Percentiles rank a stretch among this genome's conserved stretches.
These are phyloP conservation scores for Monopis laevigella DNA, from an alignment of 2,888 invertebrate species.

Conservation along the genomic window DNA sequence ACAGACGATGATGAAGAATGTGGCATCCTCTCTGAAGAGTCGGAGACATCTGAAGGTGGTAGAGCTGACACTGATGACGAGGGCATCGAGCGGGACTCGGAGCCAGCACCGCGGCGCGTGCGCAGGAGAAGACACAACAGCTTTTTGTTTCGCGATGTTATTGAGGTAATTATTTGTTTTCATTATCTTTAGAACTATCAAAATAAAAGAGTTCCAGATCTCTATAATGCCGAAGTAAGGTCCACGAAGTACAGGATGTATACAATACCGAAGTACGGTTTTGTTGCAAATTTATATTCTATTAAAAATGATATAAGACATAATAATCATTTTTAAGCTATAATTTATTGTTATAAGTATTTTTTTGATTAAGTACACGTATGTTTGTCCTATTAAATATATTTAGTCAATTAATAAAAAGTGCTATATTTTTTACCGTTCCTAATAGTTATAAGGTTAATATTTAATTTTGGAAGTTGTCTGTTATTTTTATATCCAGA, in stretches of 20 bases:
- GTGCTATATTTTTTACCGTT: too few species aligned
- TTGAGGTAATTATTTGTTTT: constrained; percentile 52
- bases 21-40: constrained; percentile 46
- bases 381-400: too few species aligned
- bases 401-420: too few species aligned
- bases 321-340: not conserved
- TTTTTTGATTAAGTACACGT: too few species aligned
- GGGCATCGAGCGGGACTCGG: constrained; percentile 88
- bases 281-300: not conserved
- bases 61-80: constrained; percentile 76
- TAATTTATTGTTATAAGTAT: not conserved
- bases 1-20: constrained; percentile 55
- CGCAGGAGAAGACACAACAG: constrained; percentile 36
- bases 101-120: constrained; percentile 53
- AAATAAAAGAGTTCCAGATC: constrained; percentile 1
- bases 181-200: not conserved
- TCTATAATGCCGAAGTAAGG: too few species aligned
- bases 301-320: not conserved
- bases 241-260: too few species aligned
- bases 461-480: too few species aligned
- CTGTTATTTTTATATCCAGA: too few species aligned
- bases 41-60: constrained; percentile 50
- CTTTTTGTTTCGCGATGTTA: constrained; percentile 64
- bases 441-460: too few species aligned
- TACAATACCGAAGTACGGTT: too few species aligned